These are phyloP conservation scores for Brienomyrus longianalis DNA, from an alignment of 2,113 vertebrate species.

Conservation along the genomic window DNA sequence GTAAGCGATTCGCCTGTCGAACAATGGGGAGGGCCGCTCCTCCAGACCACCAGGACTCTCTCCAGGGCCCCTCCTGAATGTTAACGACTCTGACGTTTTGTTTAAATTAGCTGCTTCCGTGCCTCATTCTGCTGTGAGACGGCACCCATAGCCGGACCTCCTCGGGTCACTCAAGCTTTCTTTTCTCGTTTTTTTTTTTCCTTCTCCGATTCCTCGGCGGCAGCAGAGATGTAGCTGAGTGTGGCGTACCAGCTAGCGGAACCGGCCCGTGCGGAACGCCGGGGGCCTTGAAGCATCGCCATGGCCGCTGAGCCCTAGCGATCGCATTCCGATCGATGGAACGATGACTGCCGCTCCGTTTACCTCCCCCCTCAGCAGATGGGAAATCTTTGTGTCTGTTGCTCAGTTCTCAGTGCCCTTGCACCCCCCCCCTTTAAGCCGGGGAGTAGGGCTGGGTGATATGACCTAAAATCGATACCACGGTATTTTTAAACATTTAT, in stretches of 20 bases:
- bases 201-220: background rate
- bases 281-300: background rate
- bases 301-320: background rate
- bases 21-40: background rate
- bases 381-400: background rate
- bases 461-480: background rate
- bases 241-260: background rate
- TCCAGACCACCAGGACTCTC: background rate
- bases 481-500: background rate
- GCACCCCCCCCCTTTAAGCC: background rate
- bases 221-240: background rate
- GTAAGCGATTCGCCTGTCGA: background rate
- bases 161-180: background rate
- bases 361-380: background rate
- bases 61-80: background rate
- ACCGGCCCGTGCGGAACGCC: background rate
- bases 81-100: conserved; percentile 13
- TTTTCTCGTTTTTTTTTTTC: background rate
- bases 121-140: background rate
- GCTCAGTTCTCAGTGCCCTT: background rate
- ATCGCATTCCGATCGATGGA: background rate
- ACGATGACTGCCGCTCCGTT: background rate
- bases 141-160: background rate
- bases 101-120: background rate
- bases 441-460: background rate